Conservation (phyloP, 2,797 vertebrate species). For the Nothura maculosa region DNA sequence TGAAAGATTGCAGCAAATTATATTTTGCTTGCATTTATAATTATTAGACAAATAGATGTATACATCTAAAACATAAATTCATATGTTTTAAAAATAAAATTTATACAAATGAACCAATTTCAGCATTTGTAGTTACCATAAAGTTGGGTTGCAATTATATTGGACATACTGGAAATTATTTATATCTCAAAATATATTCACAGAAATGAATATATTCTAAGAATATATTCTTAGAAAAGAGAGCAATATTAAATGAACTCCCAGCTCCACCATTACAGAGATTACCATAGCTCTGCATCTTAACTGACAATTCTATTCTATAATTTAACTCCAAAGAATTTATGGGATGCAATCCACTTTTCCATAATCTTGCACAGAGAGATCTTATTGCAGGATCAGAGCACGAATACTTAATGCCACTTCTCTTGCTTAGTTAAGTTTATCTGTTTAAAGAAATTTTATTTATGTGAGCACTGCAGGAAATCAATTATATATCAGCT, state of each 20-base stretch:
- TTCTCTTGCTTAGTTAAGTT: background rate
- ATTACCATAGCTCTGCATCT: background rate
- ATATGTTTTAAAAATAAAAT: background rate
- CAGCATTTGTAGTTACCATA: background rate
- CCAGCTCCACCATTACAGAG: background rate
- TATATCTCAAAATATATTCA: conserved; percentile 36
- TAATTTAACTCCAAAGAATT: background rate
- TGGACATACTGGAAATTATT: background rate
- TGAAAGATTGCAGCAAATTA: background rate
- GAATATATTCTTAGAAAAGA: conserved; percentile 9
- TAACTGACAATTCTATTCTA: background rate
- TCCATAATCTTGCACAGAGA: background rate
- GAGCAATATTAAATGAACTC: background rate
- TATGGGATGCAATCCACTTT: background rate
- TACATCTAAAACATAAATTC: background rate
- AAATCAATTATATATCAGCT: conserved; percentile 30
- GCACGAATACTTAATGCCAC: background rate
- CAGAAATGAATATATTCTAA: too few species aligned
- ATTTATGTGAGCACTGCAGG: conserved; percentile 17
- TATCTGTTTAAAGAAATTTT: conserved; percentile 8
- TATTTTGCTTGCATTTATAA: background rate
- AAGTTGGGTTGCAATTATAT: background rate
- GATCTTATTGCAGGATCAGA: background rate
- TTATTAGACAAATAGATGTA: background rate
- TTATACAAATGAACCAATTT: background rate